Percentiles rank a stretch among this genome's conserved stretches.
phyloP scores from a whole-genome alignment of 2,113 vertebrate genomes.

The Lichenostomus cassidix region DNA sequence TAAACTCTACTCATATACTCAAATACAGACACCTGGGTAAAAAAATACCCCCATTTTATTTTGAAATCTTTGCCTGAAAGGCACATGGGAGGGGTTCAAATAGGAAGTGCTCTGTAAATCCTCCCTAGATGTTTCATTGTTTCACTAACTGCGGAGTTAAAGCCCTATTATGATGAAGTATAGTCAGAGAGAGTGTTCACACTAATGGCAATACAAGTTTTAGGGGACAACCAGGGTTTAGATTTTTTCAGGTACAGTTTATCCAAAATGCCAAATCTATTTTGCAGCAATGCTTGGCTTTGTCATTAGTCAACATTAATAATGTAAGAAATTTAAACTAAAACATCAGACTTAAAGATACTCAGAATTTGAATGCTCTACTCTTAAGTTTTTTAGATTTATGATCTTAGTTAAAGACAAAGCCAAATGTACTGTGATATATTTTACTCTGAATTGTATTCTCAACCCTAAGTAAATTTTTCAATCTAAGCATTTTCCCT shows the following conservation, averaged over 20 bases:
- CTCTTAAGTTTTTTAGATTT: constrained; percentile 1
- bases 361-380: neutral
- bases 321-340: neutral
- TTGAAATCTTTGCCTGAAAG: neutral
- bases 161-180: neutral
- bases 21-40: neutral
- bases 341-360: neutral
- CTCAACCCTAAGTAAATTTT: neutral
- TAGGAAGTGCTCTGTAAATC: neutral
- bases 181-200: neutral
- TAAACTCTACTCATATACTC: neutral
- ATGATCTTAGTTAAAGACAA: neutral
- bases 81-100: neutral
- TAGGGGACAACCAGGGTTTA: neutral
- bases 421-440: neutral
- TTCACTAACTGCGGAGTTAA: neutral
- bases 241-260: neutral
- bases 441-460: neutral
- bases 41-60: neutral
- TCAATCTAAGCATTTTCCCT: neutral
- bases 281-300: neutral
- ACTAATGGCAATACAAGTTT: neutral
- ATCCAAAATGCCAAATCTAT: neutral
- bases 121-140: neutral
- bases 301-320: neutral